Evolutionary conservation across 2,797 vertebrate genomes (phyloP), one percentile per base, ranked within the genome.

Genomic region (Sebastes hubbsi): DNA sequence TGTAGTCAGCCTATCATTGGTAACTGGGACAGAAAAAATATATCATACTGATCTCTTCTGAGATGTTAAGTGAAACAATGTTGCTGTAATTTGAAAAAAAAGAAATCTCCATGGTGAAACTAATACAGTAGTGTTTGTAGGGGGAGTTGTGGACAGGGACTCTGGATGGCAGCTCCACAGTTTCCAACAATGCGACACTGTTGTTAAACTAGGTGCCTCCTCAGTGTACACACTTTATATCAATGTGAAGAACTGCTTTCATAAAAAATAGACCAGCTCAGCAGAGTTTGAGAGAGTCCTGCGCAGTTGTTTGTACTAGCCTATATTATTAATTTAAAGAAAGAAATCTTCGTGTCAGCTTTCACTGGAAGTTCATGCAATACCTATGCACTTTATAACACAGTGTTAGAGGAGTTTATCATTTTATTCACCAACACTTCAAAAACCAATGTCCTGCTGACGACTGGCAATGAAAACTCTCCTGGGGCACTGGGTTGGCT

Each of bases 381-480:
- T 52, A 75, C 34, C 36, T 65, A 24, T 77, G 64, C 24, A 63
- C 52, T 79, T 66, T 82, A 42, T 77, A 85, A 81, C 63, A 72
- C 32, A 59, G 61, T 38, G 68, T 69, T 60, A 55, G 67, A 77
- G 30, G 25, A 78, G 78, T 84, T 82, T 70, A 72, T 74, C 25
- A 1, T 85, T 81, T 88, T 74, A 80, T 83, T 81, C 80, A 73
- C 55, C 8, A 38, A 54, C 54, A 75, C 69, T 76, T 81, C 68
- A 88, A 80, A 58, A 78, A 67, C 55, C 68, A 38, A 78, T 82
- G 74, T 80, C 82, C 69, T 82, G 87, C 84, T 86, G 82, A 87
- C 83, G 85, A 60, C 77, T 82, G 78, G 61, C 83, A 78, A 78
- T 71, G 36, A 70, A 72, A 81, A 76, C 69, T 79, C 85, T 85